Conservation (phyloP, 2,888 invertebrate species). For the Volucella bombylans region DNA sequence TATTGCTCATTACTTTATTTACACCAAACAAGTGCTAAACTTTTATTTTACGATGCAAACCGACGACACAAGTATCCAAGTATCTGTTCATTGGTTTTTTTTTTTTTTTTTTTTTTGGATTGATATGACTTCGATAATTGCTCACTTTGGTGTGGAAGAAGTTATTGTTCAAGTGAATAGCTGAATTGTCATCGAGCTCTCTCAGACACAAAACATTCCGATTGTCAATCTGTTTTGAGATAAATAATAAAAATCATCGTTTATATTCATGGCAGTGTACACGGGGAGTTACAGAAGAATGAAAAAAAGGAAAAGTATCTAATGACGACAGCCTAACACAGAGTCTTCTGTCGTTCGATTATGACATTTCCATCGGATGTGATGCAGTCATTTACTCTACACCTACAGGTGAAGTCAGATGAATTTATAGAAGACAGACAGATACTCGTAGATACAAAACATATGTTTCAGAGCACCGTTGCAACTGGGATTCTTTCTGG, state of each 20-base stretch:
- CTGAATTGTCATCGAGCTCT: no score
- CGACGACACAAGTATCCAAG: not conserved
- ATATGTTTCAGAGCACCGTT: no score
- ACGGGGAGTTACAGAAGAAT: not conserved
- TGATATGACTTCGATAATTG: slow-evolving; percentile 9
- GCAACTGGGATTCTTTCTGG: no score
- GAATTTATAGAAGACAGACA: no score
- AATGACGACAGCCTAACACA: slow-evolving; percentile 14
- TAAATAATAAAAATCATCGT: slow-evolving; percentile 20
- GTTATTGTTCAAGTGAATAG: not conserved
- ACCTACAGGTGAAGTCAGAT: no score
- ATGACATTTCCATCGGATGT: not conserved
- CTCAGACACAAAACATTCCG: slow-evolving; percentile 8
- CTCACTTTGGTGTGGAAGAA: not conserved
- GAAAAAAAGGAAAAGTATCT: slow-evolving; percentile 9
- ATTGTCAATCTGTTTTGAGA: slow-evolving; percentile 22
- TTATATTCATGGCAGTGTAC: slow-evolving; percentile 21
- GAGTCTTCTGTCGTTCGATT: not conserved
- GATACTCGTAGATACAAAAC: no score
- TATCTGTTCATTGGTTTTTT: not conserved
- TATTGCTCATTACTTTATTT: not conserved
- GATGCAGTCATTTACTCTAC: not conserved
- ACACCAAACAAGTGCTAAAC: slow-evolving; percentile 19
- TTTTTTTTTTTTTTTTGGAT: not conserved
- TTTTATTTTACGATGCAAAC: not conserved